These are phyloP conservation scores for Leptinotarsa haldemani DNA, from an alignment of 2,888 invertebrate genomes.

Conservation along the genomic window DNA sequence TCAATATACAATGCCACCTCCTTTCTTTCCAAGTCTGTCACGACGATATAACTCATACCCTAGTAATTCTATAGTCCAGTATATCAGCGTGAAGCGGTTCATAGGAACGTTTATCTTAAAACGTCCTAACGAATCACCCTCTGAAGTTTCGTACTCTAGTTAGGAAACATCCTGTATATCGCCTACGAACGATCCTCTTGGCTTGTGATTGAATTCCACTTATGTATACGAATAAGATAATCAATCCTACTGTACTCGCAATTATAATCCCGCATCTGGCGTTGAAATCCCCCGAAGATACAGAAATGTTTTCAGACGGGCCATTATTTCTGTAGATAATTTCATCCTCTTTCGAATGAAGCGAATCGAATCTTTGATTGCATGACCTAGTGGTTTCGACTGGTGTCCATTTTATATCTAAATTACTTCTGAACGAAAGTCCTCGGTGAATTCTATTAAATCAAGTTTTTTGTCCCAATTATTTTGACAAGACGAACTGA, in stretches of 20 bases:
- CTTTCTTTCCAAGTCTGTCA: too few relatives aligned
- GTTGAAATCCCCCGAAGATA: constrained; percentile 6
- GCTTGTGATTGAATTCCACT: constrained; percentile 2
- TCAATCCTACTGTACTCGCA: neutral
- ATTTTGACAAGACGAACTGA: constrained; percentile 20
- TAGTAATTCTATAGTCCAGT: too few relatives aligned
- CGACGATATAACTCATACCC: too few relatives aligned
- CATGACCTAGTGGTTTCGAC: constrained; percentile 23
- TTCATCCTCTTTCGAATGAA: constrained; percentile 26
- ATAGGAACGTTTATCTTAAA: too few relatives aligned
- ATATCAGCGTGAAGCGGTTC: too few relatives aligned
- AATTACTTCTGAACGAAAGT: constrained; percentile 22
- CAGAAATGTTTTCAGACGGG: constrained; percentile 15
- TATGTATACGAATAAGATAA: neutral
- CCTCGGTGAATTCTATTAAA: constrained; percentile 18
- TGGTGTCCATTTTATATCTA: constrained; percentile 26
- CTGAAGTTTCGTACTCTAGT: too few relatives aligned
- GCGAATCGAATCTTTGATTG: constrained; percentile 26
- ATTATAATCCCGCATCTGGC: constrained; percentile 10
- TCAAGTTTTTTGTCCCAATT: constrained; percentile 13
- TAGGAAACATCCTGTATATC: neutral
- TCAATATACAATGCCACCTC: too few relatives aligned
- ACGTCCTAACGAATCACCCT: too few relatives aligned
- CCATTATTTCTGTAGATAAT: constrained; percentile 21
- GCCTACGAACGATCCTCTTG: neutral